These are phyloP conservation scores for Catotricha subobsoleta DNA, from an alignment of 2,888 invertebrate genomes.

Conservation along the genomic window DNA sequence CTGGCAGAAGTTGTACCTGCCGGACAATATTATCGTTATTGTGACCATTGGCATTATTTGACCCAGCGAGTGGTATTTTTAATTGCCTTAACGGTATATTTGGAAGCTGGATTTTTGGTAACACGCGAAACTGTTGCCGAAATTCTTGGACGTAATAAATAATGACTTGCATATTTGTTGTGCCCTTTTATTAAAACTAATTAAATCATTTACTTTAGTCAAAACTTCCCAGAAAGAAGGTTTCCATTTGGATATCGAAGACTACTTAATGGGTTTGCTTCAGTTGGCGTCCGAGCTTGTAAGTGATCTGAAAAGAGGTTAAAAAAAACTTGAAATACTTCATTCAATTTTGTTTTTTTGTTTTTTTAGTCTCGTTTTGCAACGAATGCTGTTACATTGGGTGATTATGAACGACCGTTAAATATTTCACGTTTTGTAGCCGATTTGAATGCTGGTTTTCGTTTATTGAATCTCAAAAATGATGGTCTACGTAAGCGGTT, in stretches of 20 bases:
- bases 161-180: slow-evolving; percentile 6
- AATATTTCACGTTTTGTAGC: slow-evolving; percentile 74
- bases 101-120: slow-evolving; percentile 59
- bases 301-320: no score
- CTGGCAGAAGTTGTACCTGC: slow-evolving; percentile 48
- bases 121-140: slow-evolving; percentile 56
- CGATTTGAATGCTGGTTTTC: slow-evolving; percentile 76
- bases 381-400: slow-evolving; percentile 68
- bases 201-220: slow-evolving; percentile 35
- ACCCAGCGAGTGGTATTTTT: slow-evolving; percentile 66
- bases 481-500: slow-evolving; percentile 71
- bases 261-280: slow-evolving; percentile 70
- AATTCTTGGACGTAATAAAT: slow-evolving; percentile 52
- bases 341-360: no score
- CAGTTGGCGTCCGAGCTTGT: slow-evolving; percentile 55
- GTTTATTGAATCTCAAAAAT: slow-evolving; percentile 77
- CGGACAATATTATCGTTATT: slow-evolving; percentile 68
- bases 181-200: slow-evolving; percentile 4
- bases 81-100: slow-evolving; percentile 57
- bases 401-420: slow-evolving; percentile 62
- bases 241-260: slow-evolving; percentile 80
- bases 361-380: slow-evolving; percentile 49
- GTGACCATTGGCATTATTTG: slow-evolving; percentile 73
- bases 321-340: no score
- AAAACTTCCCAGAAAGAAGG: slow-evolving; percentile 46